Evolutionary conservation across 2,113 vertebrate species (phyloP), one percentile per base, ranked within the genome.

Genomic region (Rynchops niger): DNA sequence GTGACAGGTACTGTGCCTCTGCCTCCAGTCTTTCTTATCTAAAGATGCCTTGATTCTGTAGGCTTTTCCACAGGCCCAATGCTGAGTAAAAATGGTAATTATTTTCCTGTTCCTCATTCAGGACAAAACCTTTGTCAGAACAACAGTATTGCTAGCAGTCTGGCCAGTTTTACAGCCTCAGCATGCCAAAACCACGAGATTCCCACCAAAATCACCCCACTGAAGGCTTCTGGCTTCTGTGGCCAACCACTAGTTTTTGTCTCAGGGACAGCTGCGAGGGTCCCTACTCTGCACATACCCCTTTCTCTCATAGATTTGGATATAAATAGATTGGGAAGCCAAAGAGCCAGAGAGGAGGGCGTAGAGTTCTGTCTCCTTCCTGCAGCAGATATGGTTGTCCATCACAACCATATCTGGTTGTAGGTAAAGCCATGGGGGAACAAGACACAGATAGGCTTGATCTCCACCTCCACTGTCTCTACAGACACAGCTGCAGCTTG

Each of bases 181-280:
- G 73, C 49, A 45, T 50, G 53, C n/a, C 82, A 63, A 55, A 94
- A 43, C 15, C 0, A 0, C 32, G 42, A 93, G 47, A 86, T 38
- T 82, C 70, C 34, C 74, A 90, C 65, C 56, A 71, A 82, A 88
- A 63, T 40, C 61, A 69, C 53, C 19, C 47, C 43, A 40, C 38
- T 36, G n/a, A 92, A 47, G 34, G 56, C 34, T 84, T 81, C 80
- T 45, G 43, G 52, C 53, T 82, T 91, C 87, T 80, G 62, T 73
- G 43, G 45, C 83, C 67, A 93, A 34, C 43, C 53, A 30, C 42
- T 40, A 91, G 53, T 91, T 88, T 84, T 84, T 78, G 53, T 69
- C 81, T 61, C 30, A 36, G 67, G 67, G 67, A 88, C 67, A 91
- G 87, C 82, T 94, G 78, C 87, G 90, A 93, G 87, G 87, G 66